Evolutionary conservation across 2,797 vertebrate genomes (phyloP), one percentile per base, ranked within the genome.

Genomic region (Eulemur mongoz): DNA sequence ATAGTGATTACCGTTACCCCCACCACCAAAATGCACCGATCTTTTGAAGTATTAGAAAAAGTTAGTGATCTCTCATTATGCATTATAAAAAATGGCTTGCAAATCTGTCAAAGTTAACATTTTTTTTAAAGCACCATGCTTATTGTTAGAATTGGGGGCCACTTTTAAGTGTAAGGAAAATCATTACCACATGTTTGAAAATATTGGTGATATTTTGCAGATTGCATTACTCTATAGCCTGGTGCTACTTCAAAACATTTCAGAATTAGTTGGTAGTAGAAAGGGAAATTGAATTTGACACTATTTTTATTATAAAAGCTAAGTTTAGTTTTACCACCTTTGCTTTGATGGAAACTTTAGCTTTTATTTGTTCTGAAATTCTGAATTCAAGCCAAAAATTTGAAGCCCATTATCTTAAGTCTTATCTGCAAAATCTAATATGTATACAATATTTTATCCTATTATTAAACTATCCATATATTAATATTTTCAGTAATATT

Each of bases 111-210:
- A 99, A 99, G 98, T 98, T 98, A 99, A 98, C 98, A 98, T 98
- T 98, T 97, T 57, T 98, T 95, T 81, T 98, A 94, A 98, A 98
- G 98, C 98, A 97, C 95, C 98, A 98, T 98, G 97, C 98, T 99
- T 98, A 97, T 98, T 98, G 97, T 98, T 98, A 98, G 98, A 98
- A 97, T 97, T 97, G 93, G 57, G 57, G 98, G 97, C 98, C 98
- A 98, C 98, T 99, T 99, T 99, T 98, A 99, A 99, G 98, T 99
- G 97, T 98, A 98, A 98, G 96, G 98, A 98, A 99, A 99, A 99
- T 98, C 98, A 99, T 99, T 99, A 98, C 99, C 99, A 99, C 98
- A 99, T 99, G 99, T 99, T 99, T 99, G 98, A 98, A 99, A 99
- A 99, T 98, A 98, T 97, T 97, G 97, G 96, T 99, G 99, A 99